Base-by-base conservation (phyloP, 2,888 invertebrate species). In the Mythimna impura region DNA sequence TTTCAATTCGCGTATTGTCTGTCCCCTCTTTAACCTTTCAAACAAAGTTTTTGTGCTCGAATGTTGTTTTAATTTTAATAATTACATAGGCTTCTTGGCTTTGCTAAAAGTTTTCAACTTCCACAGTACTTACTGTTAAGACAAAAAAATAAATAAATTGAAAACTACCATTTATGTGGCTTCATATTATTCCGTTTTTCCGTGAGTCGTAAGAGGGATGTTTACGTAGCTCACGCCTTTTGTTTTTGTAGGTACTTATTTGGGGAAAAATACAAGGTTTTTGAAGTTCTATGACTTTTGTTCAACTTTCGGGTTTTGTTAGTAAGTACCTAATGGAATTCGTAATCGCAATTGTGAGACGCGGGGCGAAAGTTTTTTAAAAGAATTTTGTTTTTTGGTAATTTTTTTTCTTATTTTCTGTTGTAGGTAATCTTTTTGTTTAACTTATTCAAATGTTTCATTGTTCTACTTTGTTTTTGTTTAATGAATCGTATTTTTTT, bases 11-110 rank as follows among this genome's bases (percentile, higher is more conserved):
- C 54, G 54, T 58, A 72, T 80, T 82, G 73, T 80, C 43, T 40
- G 61, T 58, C 62, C 72, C 10, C 64, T 47, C 52, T 54, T 71
- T 73, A 20, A 43, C 66, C 40, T 55, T 54, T 60, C 22, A 43
- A 63, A 66, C 34, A 67, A 71, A 62, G 17, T 36, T 70, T 66
- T 62, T 60, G 50, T 14, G 14, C 7, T 34, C 25, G 22, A 34
- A 55, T 54, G 57, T 70, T 73, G 75, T 65, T 79, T 75, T 71
- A 40, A 54, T 84, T 70, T 70, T 57, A 54, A 64, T 62, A 62
- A 73, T 83, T 80, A 25, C 71, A 58, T 62, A 54, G 81, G 76
- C 67, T 83, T 83, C 76, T 25, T 64, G 62, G 67, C 67, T 57
- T 58, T 66, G 34, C 34, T 17, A 22, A 52, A 67, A 80, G 66